Base-by-base conservation (phyloP, 1,140 invertebrate genomes). In the Macrocentrus cingulum region DNA sequence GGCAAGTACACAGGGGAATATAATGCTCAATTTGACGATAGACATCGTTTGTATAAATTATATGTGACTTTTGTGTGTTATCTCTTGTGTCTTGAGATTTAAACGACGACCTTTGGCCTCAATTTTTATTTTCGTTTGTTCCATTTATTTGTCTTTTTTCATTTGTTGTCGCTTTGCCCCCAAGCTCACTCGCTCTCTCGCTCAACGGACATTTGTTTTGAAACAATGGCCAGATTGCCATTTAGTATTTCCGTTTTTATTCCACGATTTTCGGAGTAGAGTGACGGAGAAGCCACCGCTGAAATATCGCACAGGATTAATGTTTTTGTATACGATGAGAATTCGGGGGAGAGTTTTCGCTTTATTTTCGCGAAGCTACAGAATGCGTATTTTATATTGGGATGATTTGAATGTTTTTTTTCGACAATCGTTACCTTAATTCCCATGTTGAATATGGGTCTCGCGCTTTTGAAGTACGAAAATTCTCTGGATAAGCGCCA, bases 401-500 rank as follows among this genome's bases (percentile, higher is more conserved):
- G 9, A 9, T 29, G 9, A 5, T 29, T 29, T 5, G 9, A 29
- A 29, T 5, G 9, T 29, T 9, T 29, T 29, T 29, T 29, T 29
- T 29, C n/a, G n/a, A n/a, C n/a, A n/a, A n/a, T n/a, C n/a, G n/a
- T 29, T 29, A 9, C 9, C 9, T 29, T 29, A 9, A 5, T 4
- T 29, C 9, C 9, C 9, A 29, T 29, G 25, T 9, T 29, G n/a
- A n/a, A n/a, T 39, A n/a, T 5, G 37, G 37, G n/a, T 39, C 16
- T 6, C 16, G 11, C 20, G 20, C 29, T 45, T 1, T 18, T 49
- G 7, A 18, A n/a, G 13, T n/a, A 41, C 19, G 15, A 50, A 22
- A 41, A 48, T 57, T 25, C 50, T 23, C 36, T 57, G 55, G 46
- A 57, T 15, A 32, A 11, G 19, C 49, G 55, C 55, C 55, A 50